Evolutionary conservation across 2,888 invertebrate species (phyloP).

Genomic region (Masnerella sp.): DNA sequence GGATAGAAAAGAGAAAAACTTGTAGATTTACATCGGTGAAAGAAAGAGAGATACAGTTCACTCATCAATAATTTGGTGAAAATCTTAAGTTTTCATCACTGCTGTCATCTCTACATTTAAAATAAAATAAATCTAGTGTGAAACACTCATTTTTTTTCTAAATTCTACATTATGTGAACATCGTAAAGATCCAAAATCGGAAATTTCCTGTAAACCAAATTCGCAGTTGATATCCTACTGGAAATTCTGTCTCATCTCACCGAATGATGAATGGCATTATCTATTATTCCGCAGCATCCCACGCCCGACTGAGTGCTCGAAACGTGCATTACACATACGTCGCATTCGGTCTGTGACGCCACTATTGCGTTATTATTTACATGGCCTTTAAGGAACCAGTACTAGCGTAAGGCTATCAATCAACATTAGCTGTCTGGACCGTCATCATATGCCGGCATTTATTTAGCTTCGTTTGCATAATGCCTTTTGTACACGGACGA

Average conservation of each 20-base stretch:
- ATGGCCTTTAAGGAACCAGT: conserved; percentile 1
- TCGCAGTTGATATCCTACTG: background rate
- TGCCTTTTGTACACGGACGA: conserved; percentile 7
- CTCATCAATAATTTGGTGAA: too few relatives aligned
- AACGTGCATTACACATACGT: background rate
- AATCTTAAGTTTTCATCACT: too few relatives aligned
- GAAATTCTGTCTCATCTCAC: background rate
- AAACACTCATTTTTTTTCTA: too few relatives aligned
- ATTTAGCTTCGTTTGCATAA: conserved; percentile 28
- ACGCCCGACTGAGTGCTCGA: background rate
- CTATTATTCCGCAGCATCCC: conserved; percentile 6
- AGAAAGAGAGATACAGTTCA: too few relatives aligned
- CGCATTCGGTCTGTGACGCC: conserved; percentile 3
- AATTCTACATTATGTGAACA: too few relatives aligned
- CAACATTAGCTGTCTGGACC: conserved; percentile 7
- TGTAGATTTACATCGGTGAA: too few relatives aligned
- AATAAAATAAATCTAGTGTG: too few relatives aligned
- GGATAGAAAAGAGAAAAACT: too few relatives aligned
- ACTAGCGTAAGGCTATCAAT: conserved; percentile 13
- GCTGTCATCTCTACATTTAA: too few relatives aligned
- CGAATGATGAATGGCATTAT: conserved; percentile 3
- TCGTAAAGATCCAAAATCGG: too few relatives aligned
- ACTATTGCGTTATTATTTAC: background rate
- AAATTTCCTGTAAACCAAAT: too few relatives aligned
- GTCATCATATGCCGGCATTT: conserved; percentile 10